Conservation (phyloP, 1,140 invertebrate genomes). For the Cephus cinctus region DNA sequence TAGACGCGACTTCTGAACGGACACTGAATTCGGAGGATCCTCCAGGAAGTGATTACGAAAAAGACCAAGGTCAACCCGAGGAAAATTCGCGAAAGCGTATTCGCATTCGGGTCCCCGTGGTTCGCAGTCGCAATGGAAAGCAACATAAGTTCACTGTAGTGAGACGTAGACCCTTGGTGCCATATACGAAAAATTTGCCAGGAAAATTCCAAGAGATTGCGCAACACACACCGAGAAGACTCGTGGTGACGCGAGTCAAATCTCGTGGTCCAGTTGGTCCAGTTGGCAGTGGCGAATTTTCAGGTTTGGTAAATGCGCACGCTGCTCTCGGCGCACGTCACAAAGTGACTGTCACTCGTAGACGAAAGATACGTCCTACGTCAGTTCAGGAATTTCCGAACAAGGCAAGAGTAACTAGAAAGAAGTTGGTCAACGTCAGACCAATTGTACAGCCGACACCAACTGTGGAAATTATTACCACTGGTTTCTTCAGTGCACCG, state of each 20-base stretch:
- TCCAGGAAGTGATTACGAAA: conserved; percentile 2
- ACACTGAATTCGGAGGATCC: conserved; percentile 1
- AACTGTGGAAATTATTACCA: conserved; percentile 48
- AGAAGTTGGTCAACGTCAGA: conserved; percentile 45
- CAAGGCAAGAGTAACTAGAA: conserved; percentile 40
- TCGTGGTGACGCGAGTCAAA: conserved; percentile 44
- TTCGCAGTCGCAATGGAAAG: conserved; percentile 32
- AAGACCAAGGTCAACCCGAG: background rate
- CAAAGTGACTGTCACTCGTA: conserved; percentile 48
- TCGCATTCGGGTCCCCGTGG: conserved; percentile 43
- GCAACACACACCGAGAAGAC: conserved; percentile 32
- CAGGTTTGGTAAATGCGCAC: background rate
- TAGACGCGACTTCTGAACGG: conserved; percentile 3
- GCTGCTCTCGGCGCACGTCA: conserved; percentile 22
- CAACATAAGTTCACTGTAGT: conserved; percentile 50
- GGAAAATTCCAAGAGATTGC: too few species aligned
- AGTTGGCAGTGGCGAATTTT: conserved; percentile 12
- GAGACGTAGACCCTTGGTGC: conserved; percentile 38
- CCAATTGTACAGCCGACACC: conserved; percentile 40
- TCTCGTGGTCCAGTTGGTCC: conserved; percentile 23
- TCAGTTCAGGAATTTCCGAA: conserved; percentile 15
- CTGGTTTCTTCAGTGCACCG: conserved; percentile 47
- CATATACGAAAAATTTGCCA: conserved; percentile 21
- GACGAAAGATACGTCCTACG: conserved; percentile 41
- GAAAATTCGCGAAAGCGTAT: conserved; percentile 40